These are phyloP conservation scores for Motacilla tschutschensis DNA, from an alignment of 2,113 vertebrate genomes.

Conservation along the genomic window DNA sequence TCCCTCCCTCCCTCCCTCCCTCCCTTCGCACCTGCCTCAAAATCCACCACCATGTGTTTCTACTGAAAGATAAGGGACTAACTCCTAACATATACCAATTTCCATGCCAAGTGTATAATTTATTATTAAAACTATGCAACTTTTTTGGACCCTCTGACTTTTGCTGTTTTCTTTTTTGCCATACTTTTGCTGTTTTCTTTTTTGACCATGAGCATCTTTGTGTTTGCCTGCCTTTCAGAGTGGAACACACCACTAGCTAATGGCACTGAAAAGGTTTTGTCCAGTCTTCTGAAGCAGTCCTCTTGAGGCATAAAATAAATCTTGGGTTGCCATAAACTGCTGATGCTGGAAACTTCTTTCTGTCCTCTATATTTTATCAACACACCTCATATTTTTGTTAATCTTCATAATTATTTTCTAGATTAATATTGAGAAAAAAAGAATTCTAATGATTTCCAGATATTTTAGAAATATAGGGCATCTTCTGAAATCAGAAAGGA, in stretches of 20 bases:
- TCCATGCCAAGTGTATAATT: not conserved
- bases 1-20: not conserved
- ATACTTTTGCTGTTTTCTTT: not conserved
- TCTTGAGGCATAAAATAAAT: conserved; percentile 35
- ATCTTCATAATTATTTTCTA: conserved; percentile 6
- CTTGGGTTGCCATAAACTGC: conserved; percentile 1
- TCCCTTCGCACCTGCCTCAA: not conserved
- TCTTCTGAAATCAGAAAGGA: not conserved
- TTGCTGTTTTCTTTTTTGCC: no score
- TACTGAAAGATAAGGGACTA: not conserved
- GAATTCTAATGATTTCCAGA: conserved; percentile 43
- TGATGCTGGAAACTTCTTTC: conserved; percentile 26
- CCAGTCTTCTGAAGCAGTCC: not conserved
- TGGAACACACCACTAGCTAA: not conserved
- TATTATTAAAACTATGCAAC: not conserved
- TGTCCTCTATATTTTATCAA: conserved; percentile 3
- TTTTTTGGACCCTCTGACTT: not conserved
- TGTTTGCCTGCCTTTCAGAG: not conserved
- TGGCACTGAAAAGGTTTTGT: not conserved
- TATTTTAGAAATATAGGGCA: not conserved
- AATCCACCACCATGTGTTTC: not conserved
- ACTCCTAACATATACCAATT: not conserved
- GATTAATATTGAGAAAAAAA: conserved; percentile 1
- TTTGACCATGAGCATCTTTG: not conserved
- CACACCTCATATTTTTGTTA: not conserved